Conservation (phyloP, 2,888 invertebrate genomes). For the Listrodromus nycthemerus region DNA sequence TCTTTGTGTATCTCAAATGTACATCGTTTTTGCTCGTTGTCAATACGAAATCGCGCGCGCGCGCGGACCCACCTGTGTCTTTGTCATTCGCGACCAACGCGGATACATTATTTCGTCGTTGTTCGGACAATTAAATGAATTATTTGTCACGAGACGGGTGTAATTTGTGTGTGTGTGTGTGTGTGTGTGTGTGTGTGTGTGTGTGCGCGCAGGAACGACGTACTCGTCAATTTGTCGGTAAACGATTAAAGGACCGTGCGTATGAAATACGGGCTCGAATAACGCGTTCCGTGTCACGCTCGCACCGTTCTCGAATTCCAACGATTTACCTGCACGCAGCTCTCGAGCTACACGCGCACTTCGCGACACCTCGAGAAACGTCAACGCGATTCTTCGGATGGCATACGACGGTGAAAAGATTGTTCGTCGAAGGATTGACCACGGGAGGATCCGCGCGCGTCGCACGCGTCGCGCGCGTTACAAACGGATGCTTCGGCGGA, state of each 20-base stretch:
- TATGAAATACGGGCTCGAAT: constrained; percentile 53
- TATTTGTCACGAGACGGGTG: constrained; percentile 80
- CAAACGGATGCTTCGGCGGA: no score
- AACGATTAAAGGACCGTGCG: not conserved
- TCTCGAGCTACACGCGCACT: constrained; percentile 9
- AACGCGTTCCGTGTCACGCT: constrained; percentile 50
- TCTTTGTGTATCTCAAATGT: not conserved
- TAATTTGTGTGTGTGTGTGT: constrained; percentile 78
- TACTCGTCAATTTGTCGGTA: constrained; percentile 72
- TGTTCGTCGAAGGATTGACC: no score
- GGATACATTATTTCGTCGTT: constrained; percentile 77
- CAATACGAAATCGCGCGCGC: constrained; percentile 49
- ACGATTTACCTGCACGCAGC: constrained; percentile 63
- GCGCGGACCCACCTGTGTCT: constrained; percentile 79
- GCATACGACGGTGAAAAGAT: no score
- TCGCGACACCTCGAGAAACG: not conserved
- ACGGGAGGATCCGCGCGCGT: no score
- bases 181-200: no score
- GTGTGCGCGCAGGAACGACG: constrained; percentile 62
- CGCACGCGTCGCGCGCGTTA: no score
- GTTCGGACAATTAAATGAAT: constrained; percentile 83
- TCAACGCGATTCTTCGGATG: no score
- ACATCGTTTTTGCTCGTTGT: not conserved
- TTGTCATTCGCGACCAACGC: constrained; percentile 77
- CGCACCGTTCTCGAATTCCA: constrained; percentile 33